phyloP scores from a whole-genome alignment of 1,140 invertebrate species.

The Dreissena rostriformis region DNA sequence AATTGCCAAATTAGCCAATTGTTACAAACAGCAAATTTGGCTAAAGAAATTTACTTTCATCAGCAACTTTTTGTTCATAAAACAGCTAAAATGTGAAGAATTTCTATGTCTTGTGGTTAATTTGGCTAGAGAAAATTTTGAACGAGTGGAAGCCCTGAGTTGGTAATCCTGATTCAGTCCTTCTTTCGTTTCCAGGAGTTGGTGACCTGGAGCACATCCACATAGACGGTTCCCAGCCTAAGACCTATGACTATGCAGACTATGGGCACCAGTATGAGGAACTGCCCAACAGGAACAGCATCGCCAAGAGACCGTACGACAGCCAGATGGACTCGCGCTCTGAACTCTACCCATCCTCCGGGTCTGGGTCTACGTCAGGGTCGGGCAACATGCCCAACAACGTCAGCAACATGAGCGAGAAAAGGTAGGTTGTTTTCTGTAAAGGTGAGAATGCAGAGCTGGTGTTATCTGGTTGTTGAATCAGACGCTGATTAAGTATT shows the following conservation, averaged over 20 bases:
- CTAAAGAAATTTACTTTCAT: too few species aligned
- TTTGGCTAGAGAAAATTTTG: too few species aligned
- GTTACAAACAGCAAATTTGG: too few species aligned
- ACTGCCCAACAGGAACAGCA: constrained; percentile 48
- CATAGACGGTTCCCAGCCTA: constrained; percentile 35
- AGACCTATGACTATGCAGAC: constrained; percentile 55
- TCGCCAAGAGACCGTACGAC: constrained; percentile 34
- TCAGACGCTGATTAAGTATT: not conserved
- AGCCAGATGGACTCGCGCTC: constrained; percentile 34
- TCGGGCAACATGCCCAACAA: constrained; percentile 25
- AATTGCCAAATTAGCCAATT: too few species aligned
- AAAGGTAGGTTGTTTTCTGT: constrained; percentile 25
- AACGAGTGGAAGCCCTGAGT: too few species aligned
- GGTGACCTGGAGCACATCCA: constrained; percentile 45
- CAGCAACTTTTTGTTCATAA: too few species aligned
- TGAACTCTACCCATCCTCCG: constrained; percentile 42
- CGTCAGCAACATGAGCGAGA: constrained; percentile 20
- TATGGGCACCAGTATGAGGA: constrained; percentile 57
- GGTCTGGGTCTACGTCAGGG: constrained; percentile 34
- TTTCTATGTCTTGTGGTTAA: too few species aligned
- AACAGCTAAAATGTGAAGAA: too few species aligned
- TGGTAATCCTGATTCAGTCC: not conserved
- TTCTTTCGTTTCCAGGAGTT: constrained; percentile 30
- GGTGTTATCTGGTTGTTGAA: not conserved
- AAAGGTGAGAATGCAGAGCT: too few species aligned